Base-by-base conservation (phyloP, 2,888 invertebrate genomes). In the Spodoptera picta region DNA sequence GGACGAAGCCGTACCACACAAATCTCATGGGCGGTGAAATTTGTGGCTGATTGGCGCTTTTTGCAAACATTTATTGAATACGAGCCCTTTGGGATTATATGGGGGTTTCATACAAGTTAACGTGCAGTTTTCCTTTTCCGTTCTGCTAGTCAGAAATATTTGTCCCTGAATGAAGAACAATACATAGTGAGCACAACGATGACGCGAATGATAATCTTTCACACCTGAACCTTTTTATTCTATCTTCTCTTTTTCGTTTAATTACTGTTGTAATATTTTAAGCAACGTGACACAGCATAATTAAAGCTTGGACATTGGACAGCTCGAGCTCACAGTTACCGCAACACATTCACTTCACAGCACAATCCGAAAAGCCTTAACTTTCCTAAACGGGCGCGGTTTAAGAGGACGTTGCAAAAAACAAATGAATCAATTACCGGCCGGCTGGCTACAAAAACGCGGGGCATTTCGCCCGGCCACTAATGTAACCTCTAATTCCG, bases 21-120 rank as follows among this genome's bases (percentile, higher is more conserved):
- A 83, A 86, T 82, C 84, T 83, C 82, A 50, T 75, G 83, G 87
- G 85, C 79, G 84, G 78, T 60, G 59, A 70, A 75, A 68, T 81
- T 69, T 76, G 77, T 58, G 75, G 69, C 76, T 81, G 84, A 83
- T 83, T 82, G 81, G 74, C 75, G 79, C 69, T 84, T 86, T 85
- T 86, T 84, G 83, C 74, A 54, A 69, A 66, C 72, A 75, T 71
- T 83, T 85, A 84, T 86, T 84, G 83, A 84, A 85, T 77, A 72
- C 71, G 66, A 59, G 61, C 65, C 83, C 80, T 42, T 12, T 47
- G 79, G 82, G 81, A 75, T 77, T 77, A 69, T 54, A 70, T 56
- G 57, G 71, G 69, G 78, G 52, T 68, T 66, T 67, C 70, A 60
- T 79, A 73, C 77, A 69, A 71, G 46, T 48, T 60, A 60, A 65